A percentile compares a stretch with the other conserved stretches of the same genome.
Evolutionary conservation across 2,888 invertebrate genomes (phyloP).

Genomic region (Caenorhabditis angaria): DNA sequence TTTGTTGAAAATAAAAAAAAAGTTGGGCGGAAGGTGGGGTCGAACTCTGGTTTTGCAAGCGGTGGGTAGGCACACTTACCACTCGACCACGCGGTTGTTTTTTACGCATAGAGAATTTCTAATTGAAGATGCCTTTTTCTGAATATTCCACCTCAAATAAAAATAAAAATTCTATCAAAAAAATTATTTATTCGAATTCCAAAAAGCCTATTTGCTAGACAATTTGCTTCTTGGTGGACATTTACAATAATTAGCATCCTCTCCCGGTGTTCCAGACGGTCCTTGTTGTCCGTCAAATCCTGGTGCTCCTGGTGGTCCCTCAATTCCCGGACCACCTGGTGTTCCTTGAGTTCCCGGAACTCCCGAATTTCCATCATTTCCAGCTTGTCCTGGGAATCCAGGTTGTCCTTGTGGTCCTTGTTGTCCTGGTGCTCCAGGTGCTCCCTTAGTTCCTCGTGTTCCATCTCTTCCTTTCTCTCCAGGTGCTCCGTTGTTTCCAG

Average conservation of each 20-base stretch:
- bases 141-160: too few relatives aligned
- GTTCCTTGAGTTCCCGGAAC: conserved; percentile 42
- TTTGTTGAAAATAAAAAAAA: too few relatives aligned
- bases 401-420: conserved; percentile 51
- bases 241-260: conserved; percentile 58
- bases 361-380: conserved; percentile 53
- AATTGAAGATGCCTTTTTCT: too few relatives aligned
- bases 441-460: conserved; percentile 46
- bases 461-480: conserved; percentile 56
- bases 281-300: conserved; percentile 52
- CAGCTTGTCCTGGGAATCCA: conserved; percentile 53
- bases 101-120: too few relatives aligned
- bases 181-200: too few relatives aligned
- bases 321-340: conserved; percentile 47
- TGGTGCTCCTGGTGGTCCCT: conserved; percentile 40
- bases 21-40: too few relatives aligned
- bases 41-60: too few relatives aligned
- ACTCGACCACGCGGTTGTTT: too few relatives aligned
- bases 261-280: conserved; percentile 54
- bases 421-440: conserved; percentile 52
- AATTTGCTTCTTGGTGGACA: conserved; percentile 48
- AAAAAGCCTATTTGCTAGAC: conserved; percentile 17
- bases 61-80: too few relatives aligned
- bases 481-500: conserved; percentile 51
- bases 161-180: conserved; percentile 4